Percentiles rank a stretch among this genome's conserved stretches.
phyloP scores from a whole-genome alignment of 2,888 invertebrate species.

The Synergus japonicus region DNA sequence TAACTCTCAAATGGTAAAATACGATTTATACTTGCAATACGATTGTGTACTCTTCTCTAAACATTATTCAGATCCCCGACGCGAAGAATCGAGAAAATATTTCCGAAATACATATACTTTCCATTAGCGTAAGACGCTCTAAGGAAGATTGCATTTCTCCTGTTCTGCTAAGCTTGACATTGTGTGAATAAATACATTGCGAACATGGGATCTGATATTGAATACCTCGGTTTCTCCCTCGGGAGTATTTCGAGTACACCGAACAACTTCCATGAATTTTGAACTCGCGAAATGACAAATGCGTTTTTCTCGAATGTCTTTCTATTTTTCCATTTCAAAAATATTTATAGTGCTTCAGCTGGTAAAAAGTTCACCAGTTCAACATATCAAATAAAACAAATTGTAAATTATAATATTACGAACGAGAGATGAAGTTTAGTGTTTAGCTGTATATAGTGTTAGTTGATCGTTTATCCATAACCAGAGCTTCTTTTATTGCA shows the following conservation, averaged over 20 bases:
- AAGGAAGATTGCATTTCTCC: constrained; percentile 35
- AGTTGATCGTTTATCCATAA: constrained; percentile 11
- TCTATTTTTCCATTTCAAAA: neutral
- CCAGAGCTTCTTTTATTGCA: neutral
- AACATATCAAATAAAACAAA: too few relatives aligned
- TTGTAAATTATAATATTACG: too few relatives aligned
- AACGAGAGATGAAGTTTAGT: too few relatives aligned
- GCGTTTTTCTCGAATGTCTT: neutral
- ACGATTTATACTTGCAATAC: neutral
- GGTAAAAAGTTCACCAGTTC: too few relatives aligned
- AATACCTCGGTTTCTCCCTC: constrained; percentile 59
- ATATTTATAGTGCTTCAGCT: too few relatives aligned
- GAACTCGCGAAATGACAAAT: constrained; percentile 20
- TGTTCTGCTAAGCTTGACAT: constrained; percentile 24
- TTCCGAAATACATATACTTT: constrained; percentile 29
- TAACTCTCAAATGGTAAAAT: neutral
- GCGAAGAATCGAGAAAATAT: constrained; percentile 24
- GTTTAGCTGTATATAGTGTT: neutral
- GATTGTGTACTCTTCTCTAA: neutral
- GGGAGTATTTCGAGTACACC: constrained; percentile 54
- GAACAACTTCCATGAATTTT: constrained; percentile 5
- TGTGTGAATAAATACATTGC: constrained; percentile 56
- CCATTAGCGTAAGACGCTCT: constrained; percentile 29
- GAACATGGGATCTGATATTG: constrained; percentile 64
- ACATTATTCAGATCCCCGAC: constrained; percentile 22